Percentiles rank a stretch among this genome's conserved stretches.
These are phyloP conservation scores for Puffinus mauretanicus DNA, from an alignment of 2,113 vertebrate species.

Conservation along the genomic window DNA sequence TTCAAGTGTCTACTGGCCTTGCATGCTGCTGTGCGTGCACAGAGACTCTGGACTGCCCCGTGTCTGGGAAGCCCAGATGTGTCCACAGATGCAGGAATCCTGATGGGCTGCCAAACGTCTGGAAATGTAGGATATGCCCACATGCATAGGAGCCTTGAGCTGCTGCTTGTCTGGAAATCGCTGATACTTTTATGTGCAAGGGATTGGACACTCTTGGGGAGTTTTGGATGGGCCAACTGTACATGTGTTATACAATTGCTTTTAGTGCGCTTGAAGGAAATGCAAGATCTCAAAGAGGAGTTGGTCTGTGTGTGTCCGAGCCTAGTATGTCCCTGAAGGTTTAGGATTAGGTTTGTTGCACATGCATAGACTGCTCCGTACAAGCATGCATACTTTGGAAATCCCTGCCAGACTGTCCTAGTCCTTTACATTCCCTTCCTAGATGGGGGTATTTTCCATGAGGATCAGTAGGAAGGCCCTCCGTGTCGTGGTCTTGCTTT, in stretches of 20 bases:
- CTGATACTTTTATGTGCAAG: not conserved
- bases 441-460: not conserved
- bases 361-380: not conserved
- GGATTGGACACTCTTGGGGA: not conserved
- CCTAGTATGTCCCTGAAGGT: not conserved
- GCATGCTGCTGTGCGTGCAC: not conserved
- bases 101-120: constrained; percentile 10
- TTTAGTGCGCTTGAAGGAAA: not conserved
- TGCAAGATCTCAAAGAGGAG: not conserved
- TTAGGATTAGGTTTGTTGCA: not conserved
- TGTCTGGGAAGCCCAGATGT: constrained; percentile 32
- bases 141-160: not conserved
- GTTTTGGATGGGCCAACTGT: not conserved
- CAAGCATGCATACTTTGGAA: not conserved
- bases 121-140: constrained; percentile 37
- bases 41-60: not conserved
- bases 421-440: not conserved
- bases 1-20: not conserved
- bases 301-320: not conserved
- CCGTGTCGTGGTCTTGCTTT: not conserved
- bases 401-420: not conserved
- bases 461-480: not conserved
- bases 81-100: constrained; percentile 40
- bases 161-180: not conserved
- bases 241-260: not conserved